These are phyloP conservation scores for Nymphalis c-album DNA, from an alignment of 2,888 invertebrate genomes.

Conservation along the genomic window DNA sequence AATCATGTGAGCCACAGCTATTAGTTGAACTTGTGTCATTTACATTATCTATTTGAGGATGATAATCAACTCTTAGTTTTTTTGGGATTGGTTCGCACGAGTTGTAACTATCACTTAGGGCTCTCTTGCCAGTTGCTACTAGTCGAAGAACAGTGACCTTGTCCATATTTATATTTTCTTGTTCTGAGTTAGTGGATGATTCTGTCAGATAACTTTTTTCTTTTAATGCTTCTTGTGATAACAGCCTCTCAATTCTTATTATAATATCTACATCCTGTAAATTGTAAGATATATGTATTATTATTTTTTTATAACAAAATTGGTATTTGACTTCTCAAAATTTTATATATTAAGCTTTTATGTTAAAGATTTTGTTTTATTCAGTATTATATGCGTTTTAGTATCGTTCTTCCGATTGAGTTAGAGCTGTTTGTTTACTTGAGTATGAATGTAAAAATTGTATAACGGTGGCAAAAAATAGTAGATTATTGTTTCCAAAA, in stretches of 20 bases:
- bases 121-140: conserved; percentile 58
- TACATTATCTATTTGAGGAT: conserved; percentile 42
- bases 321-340: too few relatives aligned
- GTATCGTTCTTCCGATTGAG: background rate
- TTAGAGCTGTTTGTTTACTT: too few relatives aligned
- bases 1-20: conserved; percentile 57
- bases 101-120: conserved; percentile 56
- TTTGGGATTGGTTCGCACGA: conserved; percentile 68
- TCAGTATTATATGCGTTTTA: too few relatives aligned
- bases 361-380: too few relatives aligned
- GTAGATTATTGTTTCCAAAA: too few relatives aligned
- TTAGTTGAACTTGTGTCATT: conserved; percentile 62
- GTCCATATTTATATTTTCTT: conserved; percentile 56
- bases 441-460: too few relatives aligned
- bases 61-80: conserved; percentile 51
- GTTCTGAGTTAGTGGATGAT: conserved; percentile 50
- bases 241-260: conserved; percentile 62
- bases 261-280: conserved; percentile 62
- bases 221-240: conserved; percentile 50
- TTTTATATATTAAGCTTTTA: too few relatives aligned
- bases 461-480: too few relatives aligned
- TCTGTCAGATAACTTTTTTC: conserved; percentile 46
- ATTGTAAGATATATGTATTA: background rate
- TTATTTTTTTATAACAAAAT: too few relatives aligned
- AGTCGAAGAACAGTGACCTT: conserved; percentile 53